phyloP scores from a whole-genome alignment of 2,797 vertebrate species.

The Amazonetta brasiliensis region DNA sequence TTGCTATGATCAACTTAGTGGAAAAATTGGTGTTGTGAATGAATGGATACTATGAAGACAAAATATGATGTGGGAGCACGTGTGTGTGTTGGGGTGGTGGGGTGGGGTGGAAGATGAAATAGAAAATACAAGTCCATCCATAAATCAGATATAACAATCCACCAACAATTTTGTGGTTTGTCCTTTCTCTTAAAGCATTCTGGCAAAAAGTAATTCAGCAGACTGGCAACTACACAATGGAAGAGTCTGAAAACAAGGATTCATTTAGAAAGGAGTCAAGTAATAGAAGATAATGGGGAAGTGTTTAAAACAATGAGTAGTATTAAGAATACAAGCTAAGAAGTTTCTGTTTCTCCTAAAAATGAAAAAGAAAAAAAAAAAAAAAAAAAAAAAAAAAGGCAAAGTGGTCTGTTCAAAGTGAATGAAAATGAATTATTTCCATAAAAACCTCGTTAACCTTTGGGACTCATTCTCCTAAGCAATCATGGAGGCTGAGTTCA shows the following conservation, averaged over 20 bases:
- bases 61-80: neutral
- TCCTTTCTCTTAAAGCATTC: neutral
- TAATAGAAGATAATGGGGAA: neutral
- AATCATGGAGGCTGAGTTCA: neutral
- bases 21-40: neutral
- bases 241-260: neutral
- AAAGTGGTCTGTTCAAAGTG: neutral
- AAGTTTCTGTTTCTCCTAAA: neutral
- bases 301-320: neutral
- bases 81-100: too few relatives aligned
- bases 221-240: neutral
- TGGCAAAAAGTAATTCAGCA: neutral
- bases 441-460: slow-evolving; percentile 27
- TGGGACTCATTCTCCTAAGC: neutral
- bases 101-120: neutral
- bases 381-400: neutral
- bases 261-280: slow-evolving; percentile 21
- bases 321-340: neutral
- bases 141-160: neutral
- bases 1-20: neutral
- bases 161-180: neutral
- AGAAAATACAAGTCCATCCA: neutral
- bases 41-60: neutral
- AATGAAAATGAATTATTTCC: slow-evolving; percentile 46
- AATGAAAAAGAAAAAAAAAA: neutral